Evolutionary conservation across 1,140 invertebrate genomes (phyloP).

Genomic region (Drosophila punjabiensis): DNA sequence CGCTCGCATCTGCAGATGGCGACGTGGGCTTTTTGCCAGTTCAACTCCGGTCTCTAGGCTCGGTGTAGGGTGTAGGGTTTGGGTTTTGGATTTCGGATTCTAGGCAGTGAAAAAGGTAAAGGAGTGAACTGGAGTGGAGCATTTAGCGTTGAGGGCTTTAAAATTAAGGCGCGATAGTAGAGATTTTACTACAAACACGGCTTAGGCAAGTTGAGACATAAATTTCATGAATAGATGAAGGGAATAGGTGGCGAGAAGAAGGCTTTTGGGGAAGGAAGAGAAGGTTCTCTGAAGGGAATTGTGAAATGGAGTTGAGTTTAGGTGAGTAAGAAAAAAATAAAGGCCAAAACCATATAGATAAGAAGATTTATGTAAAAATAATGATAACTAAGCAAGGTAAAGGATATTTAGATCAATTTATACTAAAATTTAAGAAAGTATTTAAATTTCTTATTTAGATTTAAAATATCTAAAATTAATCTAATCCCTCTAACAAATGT

Average conservation of each 20-base stretch:
- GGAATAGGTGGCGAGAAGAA: background rate
- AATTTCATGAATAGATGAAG: slow-evolving; percentile 43
- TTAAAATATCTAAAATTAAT: background rate
- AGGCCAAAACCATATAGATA: background rate
- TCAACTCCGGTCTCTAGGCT: slow-evolving; percentile 15
- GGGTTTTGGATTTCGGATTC: background rate
- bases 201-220: slow-evolving; percentile 60
- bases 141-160: slow-evolving; percentile 68
- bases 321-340: background rate
- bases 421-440: background rate
- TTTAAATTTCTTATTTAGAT: too few species aligned
- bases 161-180: slow-evolving; percentile 74
- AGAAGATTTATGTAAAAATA: background rate
- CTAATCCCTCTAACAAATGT: background rate
- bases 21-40: slow-evolving; percentile 17
- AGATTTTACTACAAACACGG: slow-evolving; percentile 54
- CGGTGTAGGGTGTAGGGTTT: background rate
- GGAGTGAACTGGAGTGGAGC: slow-evolving; percentile 1
- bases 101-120: too few species aligned
- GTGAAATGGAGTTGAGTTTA: background rate
- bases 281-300: background rate
- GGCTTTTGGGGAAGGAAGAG: background rate
- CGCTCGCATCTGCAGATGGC: slow-evolving; percentile 62
- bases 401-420: background rate
- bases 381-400: too few species aligned